Base-by-base conservation (phyloP, 1,140 invertebrate species). In the Penaeus vannamei region DNA sequence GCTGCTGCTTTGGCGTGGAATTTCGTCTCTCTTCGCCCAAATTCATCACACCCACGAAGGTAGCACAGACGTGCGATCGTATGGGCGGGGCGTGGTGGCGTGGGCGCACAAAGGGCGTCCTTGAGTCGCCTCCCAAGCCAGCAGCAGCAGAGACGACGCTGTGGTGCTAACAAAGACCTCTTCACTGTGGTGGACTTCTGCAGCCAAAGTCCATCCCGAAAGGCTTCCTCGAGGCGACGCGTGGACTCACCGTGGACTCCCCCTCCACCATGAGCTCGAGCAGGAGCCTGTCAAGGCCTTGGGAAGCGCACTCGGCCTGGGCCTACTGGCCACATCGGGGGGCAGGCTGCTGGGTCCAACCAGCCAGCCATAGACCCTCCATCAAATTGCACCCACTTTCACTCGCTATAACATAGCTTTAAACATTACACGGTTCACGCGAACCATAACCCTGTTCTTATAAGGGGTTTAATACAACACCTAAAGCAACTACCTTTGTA, bases 301-400 rank as follows among this genome's bases (percentile, higher is more conserved):
- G 46, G 62, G 42, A 69, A 46, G 22, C 36, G 29, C 82, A 84
- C 82, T 84, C 69, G 62, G 82, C 64, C 61, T 46, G 82, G 82
- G 61, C 36, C 82, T 84, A 66, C 82, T 84, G 64, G 64, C 61
- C 82, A 66, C 82, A 64, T 66, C 82, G 66, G 42, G 61, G 61
- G 61, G n/a, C 62, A 64, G 61, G 64, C 82, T 66, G 64, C 61
- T 66, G 42, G 82, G 62, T 26, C 61, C 64, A 69, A 64, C 82
- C 61, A 64, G 61, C 82, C 82, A 84, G 82, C 82, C 82, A 84
- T 84, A 84, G 62, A 84, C 82, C 82, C 82, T 84, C 62, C 82
- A 84, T 66, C 82, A 84, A 84, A 84, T 84, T 66, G 82, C 82
- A 84, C 82, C 61, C 62, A 84, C 82, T 84, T 84, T 84, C 82